Base-by-base conservation (phyloP, 1,140 invertebrate genomes). In the Yoshiicerus persimilis region DNA sequence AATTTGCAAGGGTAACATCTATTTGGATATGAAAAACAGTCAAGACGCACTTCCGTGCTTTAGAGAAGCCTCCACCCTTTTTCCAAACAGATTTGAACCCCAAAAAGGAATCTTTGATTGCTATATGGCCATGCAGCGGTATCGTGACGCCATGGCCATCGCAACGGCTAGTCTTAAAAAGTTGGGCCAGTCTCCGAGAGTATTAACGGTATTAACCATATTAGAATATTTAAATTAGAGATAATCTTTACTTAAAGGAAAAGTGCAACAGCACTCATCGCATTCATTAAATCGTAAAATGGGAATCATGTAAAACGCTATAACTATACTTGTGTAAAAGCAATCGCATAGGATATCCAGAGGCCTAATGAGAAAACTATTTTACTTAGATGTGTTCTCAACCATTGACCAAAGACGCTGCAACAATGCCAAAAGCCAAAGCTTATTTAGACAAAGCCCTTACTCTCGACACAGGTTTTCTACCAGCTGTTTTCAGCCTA, bases 91-190 rank as follows among this genome's bases (percentile, higher is more conserved):
- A 90, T 95, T 93, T 91, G 96, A 96, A 91, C 94, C 94, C 5
- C 94, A 96, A 90, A 95, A 95, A 92, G 96, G 96, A 30, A 92
- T 96, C 36, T 94, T 96, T 8, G 95, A 96, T 90, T 95, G 95
- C 92, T 96, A 96, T 90, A 92, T 95, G 47, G 94, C 94, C 11
- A 93, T 94, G 92, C 94, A 95, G 89, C 92, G 96, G 64, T 92
- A 94, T 80, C 92, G 95, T 91, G 96, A 96, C 92, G 96, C 96
- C 1, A 92, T 95, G 4, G 94, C 94, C 32, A 94, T 95, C 91
- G 95, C 96, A 4, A 94, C 94, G 77, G 94, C 94, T 92, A 95
- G 95, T 87, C 95, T 95, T 87, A 96, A 95, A 92, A 94, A 95
- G 88, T 92, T 96, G 20, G 95, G 95, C 6, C 94, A 95, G 70